Percentiles rank a stretch among this genome's conserved stretches.
Evolutionary conservation across 2,888 invertebrate genomes (phyloP).

Genomic region (Yponomeuta cagnagella): DNA sequence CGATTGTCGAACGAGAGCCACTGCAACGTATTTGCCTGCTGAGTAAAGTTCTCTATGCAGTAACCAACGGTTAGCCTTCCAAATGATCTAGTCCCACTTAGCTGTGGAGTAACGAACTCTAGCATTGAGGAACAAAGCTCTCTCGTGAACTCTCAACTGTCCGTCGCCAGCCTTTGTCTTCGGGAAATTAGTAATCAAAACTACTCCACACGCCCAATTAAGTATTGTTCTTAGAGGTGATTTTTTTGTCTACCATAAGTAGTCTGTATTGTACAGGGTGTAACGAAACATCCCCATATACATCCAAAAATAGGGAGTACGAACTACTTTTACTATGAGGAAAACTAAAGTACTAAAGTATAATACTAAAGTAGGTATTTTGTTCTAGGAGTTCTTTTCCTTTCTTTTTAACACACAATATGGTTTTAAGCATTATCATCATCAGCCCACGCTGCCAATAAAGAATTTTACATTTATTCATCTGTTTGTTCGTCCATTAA

Average conservation of each 20-base stretch:
- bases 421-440: too few species aligned
- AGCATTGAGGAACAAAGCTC: background rate
- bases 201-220: background rate
- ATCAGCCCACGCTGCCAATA: too few species aligned
- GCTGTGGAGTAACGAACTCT: background rate
- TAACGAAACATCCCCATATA: background rate
- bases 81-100: background rate
- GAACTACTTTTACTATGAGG: too few species aligned
- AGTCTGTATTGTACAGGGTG: too few species aligned
- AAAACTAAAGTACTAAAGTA: too few species aligned
- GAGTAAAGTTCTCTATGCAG: background rate
- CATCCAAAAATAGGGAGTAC: background rate
- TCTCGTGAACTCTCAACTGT: background rate
- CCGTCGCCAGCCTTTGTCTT: background rate
- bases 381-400: too few species aligned
- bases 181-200: background rate
- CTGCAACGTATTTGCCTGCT: too few species aligned
- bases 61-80: background rate
- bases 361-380: too few species aligned
- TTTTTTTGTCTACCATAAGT: background rate
- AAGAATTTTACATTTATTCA: too few species aligned
- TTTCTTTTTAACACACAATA: too few species aligned
- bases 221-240: background rate
- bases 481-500: too few species aligned
- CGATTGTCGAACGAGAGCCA: too few species aligned